Percentiles rank a stretch among this genome's conserved stretches.
These are phyloP conservation scores for Lasioglossum albipes DNA, from an alignment of 1,140 invertebrate genomes.

Conservation along the genomic window DNA sequence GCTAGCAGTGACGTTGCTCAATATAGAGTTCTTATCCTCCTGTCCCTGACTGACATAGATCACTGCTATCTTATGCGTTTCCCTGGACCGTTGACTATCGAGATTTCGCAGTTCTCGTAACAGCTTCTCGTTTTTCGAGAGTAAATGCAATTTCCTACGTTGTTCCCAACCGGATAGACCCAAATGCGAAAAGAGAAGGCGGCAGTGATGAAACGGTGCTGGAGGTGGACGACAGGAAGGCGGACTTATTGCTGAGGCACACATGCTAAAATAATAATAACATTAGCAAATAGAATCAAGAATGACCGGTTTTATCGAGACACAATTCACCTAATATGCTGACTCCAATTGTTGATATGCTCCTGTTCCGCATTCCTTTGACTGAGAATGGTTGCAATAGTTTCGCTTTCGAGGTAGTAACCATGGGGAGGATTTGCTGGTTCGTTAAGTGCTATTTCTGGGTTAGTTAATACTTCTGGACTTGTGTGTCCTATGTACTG, in stretches of 20 bases:
- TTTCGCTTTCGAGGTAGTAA: constrained; percentile 88
- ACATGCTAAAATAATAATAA: constrained; percentile 64
- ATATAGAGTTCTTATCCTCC: constrained; percentile 96
- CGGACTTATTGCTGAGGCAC: constrained; percentile 67
- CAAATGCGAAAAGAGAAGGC: constrained; percentile 93
- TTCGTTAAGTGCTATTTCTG: constrained; percentile 86
- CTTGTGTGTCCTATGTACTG: constrained; percentile 95
- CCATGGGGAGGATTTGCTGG: constrained; percentile 86
- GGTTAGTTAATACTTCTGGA: constrained; percentile 91
- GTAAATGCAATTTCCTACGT: constrained; percentile 89
- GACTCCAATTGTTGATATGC: constrained; percentile 81
- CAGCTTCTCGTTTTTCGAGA: constrained; percentile 94
- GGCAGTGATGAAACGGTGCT: constrained; percentile 90
- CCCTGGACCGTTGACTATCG: constrained; percentile 93
- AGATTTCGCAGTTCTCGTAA: constrained; percentile 95
- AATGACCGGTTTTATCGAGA: too few species aligned
- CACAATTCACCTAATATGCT: constrained; percentile 69
- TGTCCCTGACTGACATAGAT: constrained; percentile 98
- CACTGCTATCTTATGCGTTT: constrained; percentile 99
- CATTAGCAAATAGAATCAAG: neutral
- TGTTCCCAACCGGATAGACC: constrained; percentile 95
- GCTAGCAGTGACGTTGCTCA: constrained; percentile 88
- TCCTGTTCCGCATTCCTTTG: constrained; percentile 90
- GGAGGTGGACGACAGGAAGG: constrained; percentile 76
- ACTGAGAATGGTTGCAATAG: constrained; percentile 90